Evolutionary conservation across 2,888 invertebrate species (phyloP).

Genomic region (Auanema sp.): DNA sequence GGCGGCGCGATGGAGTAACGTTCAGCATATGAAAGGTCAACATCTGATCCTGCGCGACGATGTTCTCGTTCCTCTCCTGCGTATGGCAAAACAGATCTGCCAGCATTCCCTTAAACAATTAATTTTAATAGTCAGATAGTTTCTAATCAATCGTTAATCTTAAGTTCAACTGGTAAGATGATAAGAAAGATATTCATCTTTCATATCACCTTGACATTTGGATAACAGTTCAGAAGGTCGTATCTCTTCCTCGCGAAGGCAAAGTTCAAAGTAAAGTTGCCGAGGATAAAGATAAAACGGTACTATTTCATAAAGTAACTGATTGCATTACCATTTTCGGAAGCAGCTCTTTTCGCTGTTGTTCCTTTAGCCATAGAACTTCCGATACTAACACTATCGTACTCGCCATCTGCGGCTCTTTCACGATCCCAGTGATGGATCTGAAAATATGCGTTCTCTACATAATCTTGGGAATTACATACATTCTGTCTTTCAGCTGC

Average conservation of each 20-base stretch:
- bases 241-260: too few species aligned
- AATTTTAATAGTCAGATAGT: not conserved
- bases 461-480: constrained; percentile 3
- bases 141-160: too few species aligned
- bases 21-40: constrained; percentile 25
- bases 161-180: too few species aligned
- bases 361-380: constrained; percentile 30
- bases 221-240: too few species aligned
- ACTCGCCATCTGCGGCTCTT: constrained; percentile 62
- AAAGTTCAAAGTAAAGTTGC: too few species aligned
- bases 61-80: constrained; percentile 21
- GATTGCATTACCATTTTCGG: constrained; percentile 33
- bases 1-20: constrained; percentile 28
- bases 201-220: too few species aligned
- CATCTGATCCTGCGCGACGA: constrained; percentile 38
- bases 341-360: constrained; percentile 41
- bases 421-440: constrained; percentile 34
- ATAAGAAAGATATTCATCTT: too few species aligned
- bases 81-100: not conserved
- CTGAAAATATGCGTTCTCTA: constrained; percentile 1
- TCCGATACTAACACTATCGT: constrained; percentile 59
- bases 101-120: not conserved
- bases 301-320: too few species aligned
- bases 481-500: constrained; percentile 3
- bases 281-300: too few species aligned